Evolutionary conservation across 2,113 vertebrate genomes (phyloP), one percentile per base, ranked within the genome.

Genomic region (Lepisosteus oculatus): DNA sequence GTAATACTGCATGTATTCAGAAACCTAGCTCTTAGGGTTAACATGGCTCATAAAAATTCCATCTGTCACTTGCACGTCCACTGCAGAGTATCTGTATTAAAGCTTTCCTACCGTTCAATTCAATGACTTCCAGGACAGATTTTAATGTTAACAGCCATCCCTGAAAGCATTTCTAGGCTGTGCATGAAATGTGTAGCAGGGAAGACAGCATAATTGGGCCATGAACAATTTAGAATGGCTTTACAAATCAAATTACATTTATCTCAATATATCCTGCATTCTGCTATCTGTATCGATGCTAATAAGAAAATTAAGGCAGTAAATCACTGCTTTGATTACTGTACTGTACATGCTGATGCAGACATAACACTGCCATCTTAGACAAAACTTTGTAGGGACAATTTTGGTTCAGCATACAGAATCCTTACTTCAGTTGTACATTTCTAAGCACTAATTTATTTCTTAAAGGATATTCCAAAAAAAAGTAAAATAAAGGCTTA

Each of bases 151-250:
- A 45, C 4, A n/a, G 47, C 8, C 15, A 41, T 12, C 5, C 45
- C 47, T 54, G 47, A 47, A 47, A 55, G 66, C 3, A 51, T 55
- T 17, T 44, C 66, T 54, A 67, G 66, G 66, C 66, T 17, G 14
- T 8, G 47, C 66, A 67, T 47, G 47, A 54, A 63, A 15, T 4
- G 41, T 29, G 62, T 8, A 3, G n/a, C n/a, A n/a, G 14, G 66
- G 47, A 9, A 8, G 3, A 29, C 57, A 14, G 66, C 14, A 67
- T 55, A 67, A 9, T 17, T 15, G 29, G 47, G 3, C 51, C 14
- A 67, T 54, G 17, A 29, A n/a, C 17, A 15, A 29, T 45, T 55
- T 44, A 67, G 66, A 45, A 5, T 29, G 66, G 66, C 66, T 55
- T 55, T 67, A 14, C 47, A 54, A 2, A 3, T 5, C 45, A 29